phyloP scores from a whole-genome alignment of 2,113 vertebrate genomes.

The Thamnophis sirtalis region DNA sequence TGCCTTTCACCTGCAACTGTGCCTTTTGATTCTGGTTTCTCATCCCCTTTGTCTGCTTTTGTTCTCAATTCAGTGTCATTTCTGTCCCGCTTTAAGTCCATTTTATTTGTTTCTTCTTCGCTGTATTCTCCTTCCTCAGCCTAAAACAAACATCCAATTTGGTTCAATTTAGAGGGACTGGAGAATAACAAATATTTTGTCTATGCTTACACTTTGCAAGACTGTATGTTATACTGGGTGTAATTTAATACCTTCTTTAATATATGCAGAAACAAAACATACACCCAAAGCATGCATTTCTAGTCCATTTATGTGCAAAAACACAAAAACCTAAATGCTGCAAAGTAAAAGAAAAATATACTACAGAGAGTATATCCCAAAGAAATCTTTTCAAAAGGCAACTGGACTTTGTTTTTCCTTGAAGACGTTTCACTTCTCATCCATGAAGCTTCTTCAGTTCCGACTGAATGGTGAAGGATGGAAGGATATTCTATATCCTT shows the following conservation, averaged over 20 bases:
- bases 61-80: slow-evolving; percentile 62
- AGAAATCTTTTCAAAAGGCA: not conserved
- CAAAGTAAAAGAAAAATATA: not conserved
- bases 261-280: not conserved
- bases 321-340: not conserved
- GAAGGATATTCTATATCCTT: not conserved
- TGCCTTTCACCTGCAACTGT: slow-evolving; percentile 88
- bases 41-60: slow-evolving; percentile 68
- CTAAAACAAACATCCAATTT: slow-evolving; percentile 49
- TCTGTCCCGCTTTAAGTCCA: slow-evolving; percentile 72
- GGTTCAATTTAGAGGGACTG: not conserved
- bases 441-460: not conserved
- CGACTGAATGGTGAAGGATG: not conserved
- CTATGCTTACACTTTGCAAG: not conserved
- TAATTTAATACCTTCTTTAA: not conserved
- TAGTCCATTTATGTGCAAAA: not conserved
- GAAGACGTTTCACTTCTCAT: not conserved
- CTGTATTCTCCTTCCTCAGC: slow-evolving; percentile 82
- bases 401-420: not conserved
- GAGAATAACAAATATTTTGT: not conserved
- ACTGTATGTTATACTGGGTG: not conserved
- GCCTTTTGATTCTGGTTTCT: slow-evolving; percentile 78
- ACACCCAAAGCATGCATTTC: not conserved
- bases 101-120: slow-evolving; percentile 80
- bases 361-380: not conserved